Conservation (phyloP, 1,140 invertebrate species). For the Leptoteleia sp. region DNA sequence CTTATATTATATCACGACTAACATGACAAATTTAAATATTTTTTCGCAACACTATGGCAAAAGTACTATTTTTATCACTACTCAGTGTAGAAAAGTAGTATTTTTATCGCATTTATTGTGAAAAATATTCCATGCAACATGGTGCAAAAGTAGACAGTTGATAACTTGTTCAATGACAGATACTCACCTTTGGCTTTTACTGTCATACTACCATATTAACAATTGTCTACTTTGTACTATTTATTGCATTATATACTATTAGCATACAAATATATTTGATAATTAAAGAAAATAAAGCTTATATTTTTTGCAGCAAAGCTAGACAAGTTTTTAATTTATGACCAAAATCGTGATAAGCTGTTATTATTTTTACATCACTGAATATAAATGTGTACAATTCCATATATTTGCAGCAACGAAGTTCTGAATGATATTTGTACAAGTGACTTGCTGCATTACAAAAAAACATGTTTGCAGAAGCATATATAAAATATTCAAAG, state of each 20-base stretch:
- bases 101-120: too few relatives aligned
- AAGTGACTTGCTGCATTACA: constrained; percentile 33
- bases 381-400: constrained; percentile 27
- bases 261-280: constrained; percentile 48
- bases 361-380: constrained; percentile 41
- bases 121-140: too few relatives aligned
- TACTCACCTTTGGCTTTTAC: too few relatives aligned
- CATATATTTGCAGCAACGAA: constrained; percentile 30
- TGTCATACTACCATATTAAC: too few relatives aligned
- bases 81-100: too few relatives aligned
- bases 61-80: too few relatives aligned
- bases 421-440: constrained; percentile 17
- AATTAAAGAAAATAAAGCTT: constrained; percentile 41
- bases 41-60: too few relatives aligned
- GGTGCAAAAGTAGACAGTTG: too few relatives aligned
- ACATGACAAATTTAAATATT: constrained; percentile 27
- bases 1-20: constrained; percentile 22
- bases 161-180: too few relatives aligned
- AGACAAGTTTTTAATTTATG: constrained; percentile 35
- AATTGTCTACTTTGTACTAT: too few relatives aligned
- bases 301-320: constrained; percentile 48
- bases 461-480: constrained; percentile 15
- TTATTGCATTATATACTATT: too few relatives aligned
- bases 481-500: constrained; percentile 7
- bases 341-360: constrained; percentile 24